phyloP scores from a whole-genome alignment of 1,140 invertebrate species.

The Pseudomyrmex gracilis region DNA sequence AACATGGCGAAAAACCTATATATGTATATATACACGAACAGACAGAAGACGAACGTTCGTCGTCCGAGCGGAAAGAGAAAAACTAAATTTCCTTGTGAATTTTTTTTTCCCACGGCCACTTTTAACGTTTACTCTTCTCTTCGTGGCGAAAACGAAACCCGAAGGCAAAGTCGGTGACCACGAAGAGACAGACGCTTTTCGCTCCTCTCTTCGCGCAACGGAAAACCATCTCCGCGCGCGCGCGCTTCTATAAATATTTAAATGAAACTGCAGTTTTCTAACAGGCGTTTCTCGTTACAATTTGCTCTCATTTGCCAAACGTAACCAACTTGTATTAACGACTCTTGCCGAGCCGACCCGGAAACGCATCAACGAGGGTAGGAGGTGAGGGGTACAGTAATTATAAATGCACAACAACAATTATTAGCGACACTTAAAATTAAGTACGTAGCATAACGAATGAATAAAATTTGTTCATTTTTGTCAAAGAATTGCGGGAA shows the following conservation, averaged over 20 bases:
- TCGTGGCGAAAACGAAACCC: constrained; percentile 39
- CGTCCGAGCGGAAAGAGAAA: not conserved
- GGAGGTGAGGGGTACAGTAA: no score
- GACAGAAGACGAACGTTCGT: not conserved
- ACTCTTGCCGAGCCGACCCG: not conserved
- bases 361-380: not conserved
- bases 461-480: not conserved
- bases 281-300: constrained; percentile 49
- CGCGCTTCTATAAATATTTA: constrained; percentile 51
- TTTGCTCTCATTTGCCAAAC: constrained; percentile 47
- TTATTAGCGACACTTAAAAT: not conserved
- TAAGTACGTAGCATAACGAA: not conserved
- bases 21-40: not conserved
- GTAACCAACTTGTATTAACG: constrained; percentile 44
- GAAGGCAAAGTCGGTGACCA: constrained; percentile 27
- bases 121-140: constrained; percentile 54
- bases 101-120: constrained; percentile 46
- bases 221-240: constrained; percentile 4
- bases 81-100: constrained; percentile 47
- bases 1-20: constrained; percentile 23
- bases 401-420: constrained; percentile 33
- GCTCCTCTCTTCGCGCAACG: not conserved
- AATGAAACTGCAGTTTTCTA: constrained; percentile 53
- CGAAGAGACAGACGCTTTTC: constrained; percentile 38
- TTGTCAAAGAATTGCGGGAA: not conserved